Base-by-base conservation (phyloP, 2,888 invertebrate species). In the Ectemnius continuus region DNA sequence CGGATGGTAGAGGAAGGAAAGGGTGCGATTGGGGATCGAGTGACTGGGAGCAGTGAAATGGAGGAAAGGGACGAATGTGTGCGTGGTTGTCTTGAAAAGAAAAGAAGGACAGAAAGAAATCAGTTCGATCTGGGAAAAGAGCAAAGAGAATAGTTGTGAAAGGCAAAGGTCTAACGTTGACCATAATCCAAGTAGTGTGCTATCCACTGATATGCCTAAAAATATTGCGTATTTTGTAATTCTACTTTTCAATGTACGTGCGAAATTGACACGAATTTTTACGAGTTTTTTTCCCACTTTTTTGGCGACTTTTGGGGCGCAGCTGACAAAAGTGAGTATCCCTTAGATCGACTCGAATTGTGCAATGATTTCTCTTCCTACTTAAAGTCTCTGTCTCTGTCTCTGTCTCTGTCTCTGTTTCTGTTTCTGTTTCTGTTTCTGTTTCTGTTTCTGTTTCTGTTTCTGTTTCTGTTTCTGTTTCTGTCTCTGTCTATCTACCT, bases 271-370 rank as follows among this genome's bases (percentile, higher is more conserved):
- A 90, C 87, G 87, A 88, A 88, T 90, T 91, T 91, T 91, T 89
- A 91, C 88, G 87, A 89, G 84, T 84, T 86, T 87, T 89, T 90
- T 89, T 90, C 87, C 89, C 86, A 90, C 88, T 90, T 90, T 91
- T 91, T 90, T 90, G 90, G 91, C 90, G 89, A 91, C 91, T 90
- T 89, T 86, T 88, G 89, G 87, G 90, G 90, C 90, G 87, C 89
- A 88, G 89, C 85, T 84, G 86, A 84, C 78, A 86, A 84, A 88
- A 89, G 91, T 91, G 91, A 91, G 91, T 91, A 91, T 91, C 85
- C 76, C 85, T 84, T 86, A 87, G 86, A 86, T 87, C 86, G 85
- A 84, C 84, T 86, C 87, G 86, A 88, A 81, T 87, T 88, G 84
- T 84, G 85, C 82, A 83, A 84, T 78, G 76, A 81, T 78, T 84